Conservation (phyloP, 2,113 vertebrate genomes). For the Grammomys surdaster region DNA sequence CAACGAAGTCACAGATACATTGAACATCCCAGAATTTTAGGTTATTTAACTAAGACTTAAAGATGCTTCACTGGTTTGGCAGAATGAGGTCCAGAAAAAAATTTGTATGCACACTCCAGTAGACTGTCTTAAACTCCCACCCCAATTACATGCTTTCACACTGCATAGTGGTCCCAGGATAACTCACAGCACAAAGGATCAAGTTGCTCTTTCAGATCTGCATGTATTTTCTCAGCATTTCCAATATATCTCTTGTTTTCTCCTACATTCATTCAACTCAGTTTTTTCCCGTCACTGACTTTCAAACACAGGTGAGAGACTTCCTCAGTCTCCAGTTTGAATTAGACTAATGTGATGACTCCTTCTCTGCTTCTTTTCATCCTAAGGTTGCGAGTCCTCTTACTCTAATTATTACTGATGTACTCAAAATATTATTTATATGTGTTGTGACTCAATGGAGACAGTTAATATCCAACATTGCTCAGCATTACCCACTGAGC, state of each 20-base stretch:
- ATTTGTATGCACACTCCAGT: not conserved
- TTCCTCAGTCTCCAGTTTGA: not conserved
- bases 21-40: not conserved
- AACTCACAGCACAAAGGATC: not conserved
- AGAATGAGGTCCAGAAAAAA: not conserved
- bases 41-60: not conserved
- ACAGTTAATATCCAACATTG: not conserved
- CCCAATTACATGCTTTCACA: no score
- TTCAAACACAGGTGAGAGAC: not conserved
- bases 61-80: not conserved
- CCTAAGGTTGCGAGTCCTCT: not conserved
- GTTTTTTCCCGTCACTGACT: not conserved
- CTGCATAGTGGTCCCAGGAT: not conserved
- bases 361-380: not conserved
- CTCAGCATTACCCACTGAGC: not conserved
- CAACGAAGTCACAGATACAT: not conserved
- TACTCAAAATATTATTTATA: not conserved
- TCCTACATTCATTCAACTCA: not conserved
- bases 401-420: conserved; percentile 20
- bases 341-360: rapidly evolving
- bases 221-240: not conserved
- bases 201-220: not conserved
- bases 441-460: not conserved
- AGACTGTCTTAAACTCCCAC: not conserved
- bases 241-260: not conserved